Evolutionary conservation across 2,113 vertebrate species (phyloP).

Genomic region (Xenopus laevis): DNA sequence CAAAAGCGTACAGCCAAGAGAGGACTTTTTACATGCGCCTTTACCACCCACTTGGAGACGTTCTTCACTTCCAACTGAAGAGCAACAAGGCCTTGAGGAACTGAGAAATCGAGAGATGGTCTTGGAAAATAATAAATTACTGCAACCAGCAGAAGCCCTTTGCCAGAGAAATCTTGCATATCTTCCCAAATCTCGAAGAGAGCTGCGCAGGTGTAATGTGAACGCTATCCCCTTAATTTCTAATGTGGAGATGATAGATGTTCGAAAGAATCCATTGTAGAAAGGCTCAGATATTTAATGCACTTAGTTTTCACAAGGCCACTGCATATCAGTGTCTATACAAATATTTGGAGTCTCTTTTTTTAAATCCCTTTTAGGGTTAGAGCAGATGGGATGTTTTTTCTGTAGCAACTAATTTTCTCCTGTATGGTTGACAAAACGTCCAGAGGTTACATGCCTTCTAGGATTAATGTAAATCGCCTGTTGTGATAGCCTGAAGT

Average conservation of each 20-base stretch:
- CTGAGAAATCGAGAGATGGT: slow-evolving; percentile 53
- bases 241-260: slow-evolving; percentile 78
- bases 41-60: slow-evolving; percentile 86
- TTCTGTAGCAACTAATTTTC: too few species aligned
- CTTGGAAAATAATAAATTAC: slow-evolving; percentile 56
- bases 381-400: too few species aligned
- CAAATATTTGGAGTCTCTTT: too few species aligned
- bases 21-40: slow-evolving; percentile 81
- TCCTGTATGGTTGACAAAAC: too few species aligned
- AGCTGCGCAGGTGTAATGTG: slow-evolving; percentile 73
- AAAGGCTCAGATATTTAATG: too few species aligned
- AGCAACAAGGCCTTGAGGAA: slow-evolving; percentile 68
- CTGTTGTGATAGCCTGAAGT: too few species aligned
- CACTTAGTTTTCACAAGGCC: too few species aligned
- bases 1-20: slow-evolving; percentile 58
- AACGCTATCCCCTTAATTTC: slow-evolving; percentile 56
- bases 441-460: too few species aligned
- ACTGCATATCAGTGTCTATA: too few species aligned
- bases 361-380: too few species aligned
- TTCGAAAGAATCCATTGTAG: slow-evolving; percentile 83
- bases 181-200: slow-evolving; percentile 68
- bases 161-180: slow-evolving; percentile 52
- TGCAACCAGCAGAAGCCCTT: slow-evolving; percentile 49
- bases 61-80: slow-evolving; percentile 79
- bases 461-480: too few species aligned